Evolutionary conservation across 2,113 vertebrate species (phyloP), one percentile per base, ranked within the genome.

Genomic region (Odocoileus hemionus): DNA sequence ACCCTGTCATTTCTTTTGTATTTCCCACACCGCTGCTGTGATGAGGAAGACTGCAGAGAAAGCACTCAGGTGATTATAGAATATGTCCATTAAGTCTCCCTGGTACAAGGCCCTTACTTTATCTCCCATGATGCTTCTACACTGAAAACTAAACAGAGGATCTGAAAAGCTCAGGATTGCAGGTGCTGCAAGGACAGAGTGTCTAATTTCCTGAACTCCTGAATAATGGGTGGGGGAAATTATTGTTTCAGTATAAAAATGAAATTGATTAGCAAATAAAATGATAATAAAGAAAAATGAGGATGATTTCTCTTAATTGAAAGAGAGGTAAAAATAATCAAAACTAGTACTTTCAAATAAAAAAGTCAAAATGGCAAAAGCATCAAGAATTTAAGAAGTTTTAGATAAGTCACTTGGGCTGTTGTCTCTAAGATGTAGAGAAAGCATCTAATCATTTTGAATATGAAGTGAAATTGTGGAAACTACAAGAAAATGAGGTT

Each of bases 21-120:
- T 95, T 87, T 76, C 61, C 64, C 36, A 12, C 19, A 12, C 67
- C 12, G 21, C 50, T 50, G 54, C 57, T 2, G 2, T 43, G 70
- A 70, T 60, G 86, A 67, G 70, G 16, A 89, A 47, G 50, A 28
- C 54, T 85, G 39, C 88, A 67, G 74, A 50, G 36, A 98, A 87
- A 82, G 45, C 92, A 82, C 89, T 96, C 60, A 67, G 11, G 47
- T 97, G 84, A 92, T 96, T 94, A 78, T 55, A 80, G 64, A 95
- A 45, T 85, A 33, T 85, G 50, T 67, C 89, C 64, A 91, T 80
- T 95, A 94, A 58, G 39, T 88, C 93, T 94, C 50, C 87, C 60
- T n/a, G 36, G 61, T 19, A 33, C 3, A 52, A 50, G 54, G 78
- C 92, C 54, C 87, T 83, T 70, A 43, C 9, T 92, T 89, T 84